Conservation (phyloP, 1,140 invertebrate genomes). For the Trinorchestia longiramus region DNA sequence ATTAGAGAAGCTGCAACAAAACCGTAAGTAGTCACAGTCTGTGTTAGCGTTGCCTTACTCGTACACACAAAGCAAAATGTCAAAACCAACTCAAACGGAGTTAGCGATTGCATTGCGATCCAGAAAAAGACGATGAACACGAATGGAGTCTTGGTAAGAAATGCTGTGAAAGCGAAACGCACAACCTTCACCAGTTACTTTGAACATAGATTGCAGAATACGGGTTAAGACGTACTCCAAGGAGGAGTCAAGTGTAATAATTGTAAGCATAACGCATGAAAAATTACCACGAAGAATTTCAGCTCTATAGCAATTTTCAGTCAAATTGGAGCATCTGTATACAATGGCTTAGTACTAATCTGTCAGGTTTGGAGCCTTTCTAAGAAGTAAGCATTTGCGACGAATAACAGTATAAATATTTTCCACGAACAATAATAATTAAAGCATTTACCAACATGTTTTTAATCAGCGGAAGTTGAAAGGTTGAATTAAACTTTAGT, state of each 20-base stretch:
- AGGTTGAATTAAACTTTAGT: too few species aligned
- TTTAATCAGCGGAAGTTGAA: too few species aligned
- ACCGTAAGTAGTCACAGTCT: background rate
- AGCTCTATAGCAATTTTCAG: too few species aligned
- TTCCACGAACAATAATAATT: background rate
- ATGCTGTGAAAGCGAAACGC: background rate
- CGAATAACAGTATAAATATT: background rate
- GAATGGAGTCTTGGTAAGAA: background rate
- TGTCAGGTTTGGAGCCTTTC: too few species aligned
- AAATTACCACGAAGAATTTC: too few species aligned
- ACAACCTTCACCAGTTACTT: too few species aligned
- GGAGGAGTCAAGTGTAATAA: background rate
- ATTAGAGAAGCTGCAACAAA: slow-evolving; percentile 44
- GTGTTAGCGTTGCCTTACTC: background rate
- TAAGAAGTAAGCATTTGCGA: too few species aligned
- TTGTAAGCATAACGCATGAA: background rate
- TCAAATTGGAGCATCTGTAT: too few species aligned
- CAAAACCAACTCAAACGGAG: background rate
- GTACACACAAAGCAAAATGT: background rate
- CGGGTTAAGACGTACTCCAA: background rate
- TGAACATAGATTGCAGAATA: background rate
- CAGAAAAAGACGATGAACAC: background rate
- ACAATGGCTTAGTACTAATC: too few species aligned
- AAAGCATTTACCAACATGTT: too few species aligned
- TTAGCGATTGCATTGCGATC: background rate